Base-by-base conservation (phyloP, 2,797 vertebrate genomes). In the Halcyon badia region DNA sequence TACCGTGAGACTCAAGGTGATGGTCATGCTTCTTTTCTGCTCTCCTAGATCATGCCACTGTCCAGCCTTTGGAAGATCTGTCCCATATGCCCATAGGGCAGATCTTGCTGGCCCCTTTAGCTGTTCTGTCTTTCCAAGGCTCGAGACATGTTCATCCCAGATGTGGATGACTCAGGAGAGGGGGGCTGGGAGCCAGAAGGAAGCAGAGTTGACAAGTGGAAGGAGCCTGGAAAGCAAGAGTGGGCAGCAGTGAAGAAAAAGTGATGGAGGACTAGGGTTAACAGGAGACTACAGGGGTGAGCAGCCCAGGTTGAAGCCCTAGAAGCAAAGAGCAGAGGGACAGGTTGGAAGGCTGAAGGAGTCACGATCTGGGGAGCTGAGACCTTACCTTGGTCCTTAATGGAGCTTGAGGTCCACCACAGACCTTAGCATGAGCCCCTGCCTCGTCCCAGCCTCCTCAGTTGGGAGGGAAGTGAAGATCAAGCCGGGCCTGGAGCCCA, bases 61-160 rank as follows among this genome's bases (percentile, higher is more conserved):
- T 8, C 16, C 46, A 79, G 19, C 4, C 20, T 62, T 76, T 31
- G 51, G 66, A 90, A 90, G 21, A 58, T 18, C 26, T 44, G 51
- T 25, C 46, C 51, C 2, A 0, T 42, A 33, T 0, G 2, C 11
- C 30, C 31, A 12, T 2, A 80, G 7, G 11, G 12, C 46, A 66
- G 37, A 39, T 37, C 22, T 35, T 41, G 8, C 30, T 33, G 41
- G 42, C 31, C 6, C 6, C 25, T 60, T 70, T 31, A 73, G n/a
- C 41, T 61, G 26, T 9, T 87, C 35, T 9, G 4, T 76, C 44
- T 73, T 89, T 92, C 71, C 62, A 82, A 72, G 24, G 12, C 48
- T 77, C 12, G 28, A 71, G 9, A n/a, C 56, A 44, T 19, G n/a
- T 73, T 73, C 75, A 62, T 66, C n/a, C 56, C 60, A 77, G 81